Evolutionary conservation across 2,113 vertebrate genomes (phyloP).

Genomic region (Neopipo cinnamomea): DNA sequence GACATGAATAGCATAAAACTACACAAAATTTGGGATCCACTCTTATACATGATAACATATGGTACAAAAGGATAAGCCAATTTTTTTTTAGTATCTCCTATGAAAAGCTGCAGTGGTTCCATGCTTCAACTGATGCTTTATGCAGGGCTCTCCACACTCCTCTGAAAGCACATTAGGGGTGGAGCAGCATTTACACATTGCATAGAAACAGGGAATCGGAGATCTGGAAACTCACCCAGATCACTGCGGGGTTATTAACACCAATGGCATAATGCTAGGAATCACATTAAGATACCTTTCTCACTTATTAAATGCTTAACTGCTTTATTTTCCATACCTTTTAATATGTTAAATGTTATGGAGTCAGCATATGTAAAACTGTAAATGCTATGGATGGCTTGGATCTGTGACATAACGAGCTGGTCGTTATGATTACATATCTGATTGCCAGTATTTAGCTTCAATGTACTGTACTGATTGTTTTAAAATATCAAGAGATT

Average conservation of each 20-base stretch:
- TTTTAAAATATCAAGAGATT: background rate
- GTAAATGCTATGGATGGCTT: background rate
- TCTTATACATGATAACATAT: background rate
- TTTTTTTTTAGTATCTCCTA: background rate
- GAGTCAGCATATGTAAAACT: background rate
- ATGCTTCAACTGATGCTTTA: background rate
- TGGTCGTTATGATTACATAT: background rate
- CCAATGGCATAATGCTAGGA: background rate
- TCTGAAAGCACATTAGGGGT: background rate
- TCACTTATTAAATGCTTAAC: background rate
- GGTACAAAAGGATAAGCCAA: background rate
- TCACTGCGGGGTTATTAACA: background rate
- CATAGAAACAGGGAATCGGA: background rate
- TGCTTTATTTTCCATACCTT: background rate
- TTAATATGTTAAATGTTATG: background rate
- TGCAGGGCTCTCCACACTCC: background rate
- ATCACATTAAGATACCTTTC: background rate
- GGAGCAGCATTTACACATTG: background rate
- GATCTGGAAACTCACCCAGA: background rate
- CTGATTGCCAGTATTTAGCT: background rate
- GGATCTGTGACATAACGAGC: background rate
- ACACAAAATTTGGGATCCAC: background rate
- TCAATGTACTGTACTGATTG: background rate
- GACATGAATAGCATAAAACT: background rate
- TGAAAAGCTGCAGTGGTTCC: background rate